phyloP scores from a whole-genome alignment of 2,888 invertebrate species.

The Ennomos fuscantarius region DNA sequence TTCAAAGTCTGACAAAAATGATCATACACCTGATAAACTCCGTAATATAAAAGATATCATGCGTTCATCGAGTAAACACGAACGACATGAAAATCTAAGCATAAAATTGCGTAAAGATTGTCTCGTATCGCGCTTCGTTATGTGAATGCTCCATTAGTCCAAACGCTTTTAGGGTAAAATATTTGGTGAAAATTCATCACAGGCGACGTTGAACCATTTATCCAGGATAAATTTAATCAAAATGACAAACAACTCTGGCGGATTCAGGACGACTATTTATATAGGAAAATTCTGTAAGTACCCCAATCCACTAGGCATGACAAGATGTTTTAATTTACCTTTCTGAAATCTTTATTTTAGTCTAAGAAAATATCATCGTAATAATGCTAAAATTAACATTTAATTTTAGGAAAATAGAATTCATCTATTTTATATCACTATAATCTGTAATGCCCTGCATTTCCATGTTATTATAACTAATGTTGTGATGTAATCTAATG shows the following conservation, averaged over 20 bases:
- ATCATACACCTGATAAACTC: too few relatives aligned
- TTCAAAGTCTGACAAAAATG: not conserved
- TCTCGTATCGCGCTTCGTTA: not conserved
- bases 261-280: slow-evolving; percentile 4
- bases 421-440: too few relatives aligned
- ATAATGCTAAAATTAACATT: not conserved
- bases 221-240: slow-evolving; percentile 21
- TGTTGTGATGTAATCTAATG: too few relatives aligned
- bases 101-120: not conserved
- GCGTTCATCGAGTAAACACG: not conserved
- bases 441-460: too few relatives aligned
- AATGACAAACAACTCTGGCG: slow-evolving; percentile 18
- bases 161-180: slow-evolving; percentile 9
- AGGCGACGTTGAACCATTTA: slow-evolving; percentile 9
- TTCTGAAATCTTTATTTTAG: not conserved
- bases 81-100: not conserved
- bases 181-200: slow-evolving; percentile 14
- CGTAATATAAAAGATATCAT: too few relatives aligned
- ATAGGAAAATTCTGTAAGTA: slow-evolving; percentile 2
- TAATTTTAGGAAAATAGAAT: too few relatives aligned
- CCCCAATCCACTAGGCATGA: slow-evolving; percentile 1
- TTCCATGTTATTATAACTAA: too few relatives aligned
- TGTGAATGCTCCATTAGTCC: slow-evolving; percentile 1
- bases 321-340: slow-evolving; percentile 3
- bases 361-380: not conserved